A percentile compares a stretch with the other conserved stretches of the same genome.
These are phyloP conservation scores for Lepidostoma basale DNA, from an alignment of 1,140 invertebrate genomes.

Conservation along the genomic window DNA sequence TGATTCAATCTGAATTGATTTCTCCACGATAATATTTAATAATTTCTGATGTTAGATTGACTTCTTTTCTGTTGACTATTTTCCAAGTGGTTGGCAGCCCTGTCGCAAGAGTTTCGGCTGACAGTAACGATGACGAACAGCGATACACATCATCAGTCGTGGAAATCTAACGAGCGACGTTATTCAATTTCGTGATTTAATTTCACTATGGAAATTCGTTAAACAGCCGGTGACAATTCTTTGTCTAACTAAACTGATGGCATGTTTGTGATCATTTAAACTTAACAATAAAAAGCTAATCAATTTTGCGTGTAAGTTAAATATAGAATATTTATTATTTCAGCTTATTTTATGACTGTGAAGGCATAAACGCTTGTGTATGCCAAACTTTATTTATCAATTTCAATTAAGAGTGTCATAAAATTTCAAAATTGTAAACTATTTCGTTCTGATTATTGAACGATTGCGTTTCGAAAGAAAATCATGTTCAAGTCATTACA, in stretches of 20 bases:
- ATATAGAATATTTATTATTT: conserved; percentile 20
- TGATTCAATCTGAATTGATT: no score
- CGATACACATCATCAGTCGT: conserved; percentile 31
- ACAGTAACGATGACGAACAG: conserved; percentile 22
- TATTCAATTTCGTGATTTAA: conserved; percentile 32
- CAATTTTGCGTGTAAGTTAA: conserved; percentile 34
- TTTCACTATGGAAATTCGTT: conserved; percentile 25
- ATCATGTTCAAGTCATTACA: no score
- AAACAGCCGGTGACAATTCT: conserved; percentile 42
- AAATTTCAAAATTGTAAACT: no score
- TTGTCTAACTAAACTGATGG: conserved; percentile 42
- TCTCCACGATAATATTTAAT: no score
- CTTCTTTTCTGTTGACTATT: no score
- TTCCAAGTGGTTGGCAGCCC: no score
- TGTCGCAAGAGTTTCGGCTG: no score
- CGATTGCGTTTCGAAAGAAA: no score
- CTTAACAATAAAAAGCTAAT: conserved; percentile 40
- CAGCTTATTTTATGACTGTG: background rate
- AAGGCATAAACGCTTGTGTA: background rate
- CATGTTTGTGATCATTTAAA: conserved; percentile 44
- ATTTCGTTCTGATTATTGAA: no score
- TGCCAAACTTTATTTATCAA: no score
- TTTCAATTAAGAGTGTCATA: no score
- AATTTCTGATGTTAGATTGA: no score
- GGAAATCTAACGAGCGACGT: conserved; percentile 24